A percentile compares a stretch with the other conserved stretches of the same genome.
phyloP scores from a whole-genome alignment of 2,888 invertebrate species.

The Cephus spinipes region DNA sequence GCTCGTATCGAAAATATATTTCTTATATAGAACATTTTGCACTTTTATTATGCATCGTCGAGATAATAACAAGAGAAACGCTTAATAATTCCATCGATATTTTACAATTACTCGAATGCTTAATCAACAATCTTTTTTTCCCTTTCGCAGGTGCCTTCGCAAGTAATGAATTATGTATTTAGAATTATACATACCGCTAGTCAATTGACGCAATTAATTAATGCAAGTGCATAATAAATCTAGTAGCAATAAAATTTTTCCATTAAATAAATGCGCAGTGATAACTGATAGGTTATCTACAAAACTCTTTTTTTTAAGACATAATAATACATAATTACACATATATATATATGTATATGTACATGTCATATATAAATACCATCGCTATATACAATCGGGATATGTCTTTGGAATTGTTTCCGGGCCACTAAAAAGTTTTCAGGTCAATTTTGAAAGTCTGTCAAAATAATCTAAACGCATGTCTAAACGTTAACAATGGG shows the following conservation, averaged over 20 bases:
- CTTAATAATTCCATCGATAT: neutral
- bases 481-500: neutral
- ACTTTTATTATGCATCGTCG: neutral
- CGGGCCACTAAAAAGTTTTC: neutral
- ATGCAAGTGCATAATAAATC: neutral
- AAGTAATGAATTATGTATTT: neutral
- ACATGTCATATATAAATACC: neutral
- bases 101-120: neutral
- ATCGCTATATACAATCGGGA: neutral
- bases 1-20: neutral
- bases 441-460: neutral
- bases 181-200: neutral
- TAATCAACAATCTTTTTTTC: neutral
- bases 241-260: neutral
- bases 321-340: neutral
- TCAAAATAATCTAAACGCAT: neutral
- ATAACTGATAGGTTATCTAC: neutral
- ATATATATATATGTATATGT: neutral
- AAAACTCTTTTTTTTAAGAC: neutral
- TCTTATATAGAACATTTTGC: neutral
- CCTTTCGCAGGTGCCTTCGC: neutral
- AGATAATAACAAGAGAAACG: neutral
- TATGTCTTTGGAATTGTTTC: neutral
- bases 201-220: neutral
- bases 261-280: neutral